Evolutionary conservation across 2,113 vertebrate genomes (phyloP).

Genomic region (Megaleporinus macrocephalus): DNA sequence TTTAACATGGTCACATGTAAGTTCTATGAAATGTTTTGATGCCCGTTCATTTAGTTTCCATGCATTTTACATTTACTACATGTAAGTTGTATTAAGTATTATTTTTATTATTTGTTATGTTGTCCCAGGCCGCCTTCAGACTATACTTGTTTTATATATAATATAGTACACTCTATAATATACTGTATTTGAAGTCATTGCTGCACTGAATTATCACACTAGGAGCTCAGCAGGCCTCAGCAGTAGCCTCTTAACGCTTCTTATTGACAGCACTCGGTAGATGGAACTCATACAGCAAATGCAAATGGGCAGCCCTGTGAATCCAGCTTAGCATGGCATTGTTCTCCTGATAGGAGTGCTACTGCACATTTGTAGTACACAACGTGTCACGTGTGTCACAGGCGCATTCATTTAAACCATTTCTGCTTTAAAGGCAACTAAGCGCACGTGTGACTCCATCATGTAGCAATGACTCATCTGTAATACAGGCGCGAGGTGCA

Average conservation of each 20-base stretch:
- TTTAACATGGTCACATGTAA: no score
- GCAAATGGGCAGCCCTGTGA: constrained; percentile 32
- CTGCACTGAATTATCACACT: background rate
- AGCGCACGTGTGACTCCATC: constrained; percentile 19
- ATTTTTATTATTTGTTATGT: no score
- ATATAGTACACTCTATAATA: no score
- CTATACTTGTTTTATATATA: no score
- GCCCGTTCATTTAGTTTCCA: no score
- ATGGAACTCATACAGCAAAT: constrained; percentile 4
- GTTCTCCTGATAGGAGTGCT: constrained; percentile 32
- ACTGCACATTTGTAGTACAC: constrained; percentile 49
- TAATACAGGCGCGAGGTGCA: constrained; percentile 5
- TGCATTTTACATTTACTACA: no score
- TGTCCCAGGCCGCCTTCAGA: no score
- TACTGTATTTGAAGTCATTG: no score
- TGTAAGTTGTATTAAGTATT: no score
- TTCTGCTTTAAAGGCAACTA: background rate
- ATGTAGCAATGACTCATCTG: constrained; percentile 20
- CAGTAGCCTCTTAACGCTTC: background rate
- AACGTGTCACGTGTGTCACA: constrained; percentile 8
- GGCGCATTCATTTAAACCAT: constrained; percentile 30
- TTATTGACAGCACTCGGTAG: background rate
- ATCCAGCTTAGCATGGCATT: constrained; percentile 42
- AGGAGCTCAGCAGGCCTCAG: constrained; percentile 7
- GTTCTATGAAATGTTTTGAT: no score